phyloP scores from a whole-genome alignment of 1,140 invertebrate genomes.

The Drosophila pseudoananassae region DNA sequence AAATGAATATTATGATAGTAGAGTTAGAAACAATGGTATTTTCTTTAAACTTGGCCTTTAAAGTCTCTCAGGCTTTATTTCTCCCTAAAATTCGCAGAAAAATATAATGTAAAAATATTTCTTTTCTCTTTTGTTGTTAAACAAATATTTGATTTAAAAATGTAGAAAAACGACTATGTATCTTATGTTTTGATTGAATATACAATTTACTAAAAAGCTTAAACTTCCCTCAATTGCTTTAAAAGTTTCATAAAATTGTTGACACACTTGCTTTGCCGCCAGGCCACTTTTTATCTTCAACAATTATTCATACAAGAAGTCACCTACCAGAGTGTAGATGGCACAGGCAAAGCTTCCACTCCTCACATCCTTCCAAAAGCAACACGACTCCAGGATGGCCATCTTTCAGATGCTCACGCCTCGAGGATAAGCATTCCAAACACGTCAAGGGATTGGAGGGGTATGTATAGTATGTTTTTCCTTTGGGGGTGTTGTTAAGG shows the following conservation, averaged over 20 bases:
- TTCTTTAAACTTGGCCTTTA: too few relatives aligned
- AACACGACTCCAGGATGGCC: slow-evolving; percentile 92
- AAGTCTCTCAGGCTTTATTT: too few relatives aligned
- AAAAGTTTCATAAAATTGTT: slow-evolving; percentile 8
- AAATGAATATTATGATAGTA: neutral
- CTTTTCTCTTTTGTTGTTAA: too few relatives aligned
- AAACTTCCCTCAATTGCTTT: too few relatives aligned
- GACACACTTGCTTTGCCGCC: neutral
- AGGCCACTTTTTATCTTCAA: slow-evolving; percentile 14
- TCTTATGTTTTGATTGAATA: too few relatives aligned
- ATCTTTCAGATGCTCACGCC: slow-evolving; percentile 84
- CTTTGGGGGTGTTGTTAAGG: neutral
- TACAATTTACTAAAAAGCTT: too few relatives aligned
- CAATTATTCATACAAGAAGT: slow-evolving; percentile 35
- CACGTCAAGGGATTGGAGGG: slow-evolving; percentile 2
- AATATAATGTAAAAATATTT: too few relatives aligned
- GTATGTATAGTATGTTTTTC: neutral
- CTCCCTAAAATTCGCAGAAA: too few relatives aligned
- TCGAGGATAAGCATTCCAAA: slow-evolving; percentile 41
- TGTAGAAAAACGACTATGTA: too few relatives aligned
- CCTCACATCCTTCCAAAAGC: slow-evolving; percentile 91
- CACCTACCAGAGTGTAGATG: slow-evolving; percentile 90
- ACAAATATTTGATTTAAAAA: too few relatives aligned
- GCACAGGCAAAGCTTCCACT: slow-evolving; percentile 91
- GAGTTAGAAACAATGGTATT: too few relatives aligned